phyloP scores from a whole-genome alignment of 2,113 vertebrate species.

The Paracyprichromis sp. region DNA sequence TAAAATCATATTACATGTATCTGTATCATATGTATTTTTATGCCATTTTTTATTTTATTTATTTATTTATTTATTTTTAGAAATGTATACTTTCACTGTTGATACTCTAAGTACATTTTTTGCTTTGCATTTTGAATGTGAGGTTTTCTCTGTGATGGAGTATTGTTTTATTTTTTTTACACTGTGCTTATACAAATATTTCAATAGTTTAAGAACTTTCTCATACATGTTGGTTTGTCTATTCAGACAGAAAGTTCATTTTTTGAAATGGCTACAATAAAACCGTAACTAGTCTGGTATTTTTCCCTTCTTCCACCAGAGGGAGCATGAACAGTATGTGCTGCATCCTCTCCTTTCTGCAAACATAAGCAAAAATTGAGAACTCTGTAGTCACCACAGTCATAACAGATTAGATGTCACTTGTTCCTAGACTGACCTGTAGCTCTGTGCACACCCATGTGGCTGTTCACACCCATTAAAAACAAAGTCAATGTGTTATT shows the following conservation, averaged over 20 bases:
- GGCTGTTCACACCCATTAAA: not conserved
- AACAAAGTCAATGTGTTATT: not conserved
- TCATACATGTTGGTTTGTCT: not conserved
- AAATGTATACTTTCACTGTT: not conserved
- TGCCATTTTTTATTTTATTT: not conserved
- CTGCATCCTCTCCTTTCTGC: not conserved
- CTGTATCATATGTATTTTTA: not conserved
- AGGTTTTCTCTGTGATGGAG: not conserved
- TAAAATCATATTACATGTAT: not conserved
- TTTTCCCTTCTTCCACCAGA: constrained; percentile 6
- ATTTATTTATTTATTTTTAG: not conserved
- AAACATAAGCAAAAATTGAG: constrained; percentile 9
- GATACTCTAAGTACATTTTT: not conserved
- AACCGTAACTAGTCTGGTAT: not conserved
- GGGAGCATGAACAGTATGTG: not conserved
- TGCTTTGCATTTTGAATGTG: not conserved
- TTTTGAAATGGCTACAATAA: not conserved
- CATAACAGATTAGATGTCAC: not conserved
- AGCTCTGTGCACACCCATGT: not conserved
- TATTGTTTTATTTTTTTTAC: fast-evolving
- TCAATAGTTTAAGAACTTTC: not conserved
- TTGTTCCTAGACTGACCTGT: not conserved
- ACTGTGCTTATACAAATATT: not conserved
- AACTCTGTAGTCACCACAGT: not conserved
- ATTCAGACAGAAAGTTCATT: not conserved